Conservation (phyloP, 1,140 invertebrate species). For the Marisa cornuarietis region DNA sequence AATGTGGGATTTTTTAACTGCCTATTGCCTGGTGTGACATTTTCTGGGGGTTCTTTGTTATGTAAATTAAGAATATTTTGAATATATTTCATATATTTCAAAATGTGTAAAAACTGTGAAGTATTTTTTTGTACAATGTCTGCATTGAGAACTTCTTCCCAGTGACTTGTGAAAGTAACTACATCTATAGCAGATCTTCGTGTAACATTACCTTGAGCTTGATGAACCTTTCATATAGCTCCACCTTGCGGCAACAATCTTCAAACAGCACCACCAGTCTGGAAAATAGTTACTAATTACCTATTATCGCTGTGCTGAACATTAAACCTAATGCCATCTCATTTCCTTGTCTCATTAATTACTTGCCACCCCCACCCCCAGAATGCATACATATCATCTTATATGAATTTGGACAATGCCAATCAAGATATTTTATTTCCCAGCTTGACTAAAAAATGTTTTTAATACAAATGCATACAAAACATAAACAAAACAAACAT, state of each 20-base stretch:
- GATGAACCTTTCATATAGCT: constrained; percentile 48
- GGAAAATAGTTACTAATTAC: constrained; percentile 19
- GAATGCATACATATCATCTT: too few species aligned
- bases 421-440: too few species aligned
- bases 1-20: too few species aligned
- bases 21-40: too few species aligned
- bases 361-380: too few species aligned
- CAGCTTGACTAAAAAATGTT: too few species aligned
- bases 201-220: constrained; percentile 63
- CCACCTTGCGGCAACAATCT: constrained; percentile 89
- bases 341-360: too few species aligned
- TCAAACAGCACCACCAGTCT: constrained; percentile 92
- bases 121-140: background rate
- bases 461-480: too few species aligned
- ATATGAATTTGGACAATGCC: too few species aligned
- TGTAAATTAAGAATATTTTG: background rate
- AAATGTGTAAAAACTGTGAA: background rate
- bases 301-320: too few species aligned
- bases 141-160: constrained; percentile 81
- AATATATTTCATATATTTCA: background rate
- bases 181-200: constrained; percentile 68
- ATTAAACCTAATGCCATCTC: too few species aligned
- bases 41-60: background rate
- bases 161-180: constrained; percentile 54
- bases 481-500: too few species aligned